Evolutionary conservation across 2,888 invertebrate species (phyloP).

Genomic region (Lathronympha strigana): DNA sequence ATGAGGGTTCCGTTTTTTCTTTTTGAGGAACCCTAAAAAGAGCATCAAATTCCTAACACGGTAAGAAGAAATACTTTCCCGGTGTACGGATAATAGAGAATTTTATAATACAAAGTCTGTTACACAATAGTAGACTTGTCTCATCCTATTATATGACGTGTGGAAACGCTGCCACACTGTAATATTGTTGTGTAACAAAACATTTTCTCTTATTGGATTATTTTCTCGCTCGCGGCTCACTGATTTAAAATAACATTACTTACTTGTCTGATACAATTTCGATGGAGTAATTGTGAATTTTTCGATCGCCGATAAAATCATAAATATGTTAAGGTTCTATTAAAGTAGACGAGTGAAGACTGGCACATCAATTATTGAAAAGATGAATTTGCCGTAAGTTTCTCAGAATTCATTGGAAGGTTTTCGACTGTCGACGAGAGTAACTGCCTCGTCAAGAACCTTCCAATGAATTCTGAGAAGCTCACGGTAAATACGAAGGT

Average conservation of each 20-base stretch:
- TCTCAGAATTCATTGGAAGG: no score
- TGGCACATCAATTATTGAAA: no score
- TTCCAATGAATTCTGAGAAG: no score
- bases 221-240: conserved; percentile 12
- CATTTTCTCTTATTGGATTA: conserved; percentile 43
- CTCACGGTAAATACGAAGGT: no score
- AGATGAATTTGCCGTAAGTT: no score
- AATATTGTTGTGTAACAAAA: conserved; percentile 19
- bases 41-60: neutral
- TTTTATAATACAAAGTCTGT: neutral
- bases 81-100: neutral
- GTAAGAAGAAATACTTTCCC: neutral
- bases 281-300: neutral
- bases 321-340: no score
- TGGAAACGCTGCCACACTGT: conserved; percentile 1
- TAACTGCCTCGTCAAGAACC: no score
- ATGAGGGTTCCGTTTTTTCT: no score
- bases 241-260: conserved; percentile 2
- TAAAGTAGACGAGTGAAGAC: no score
- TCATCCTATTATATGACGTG: conserved; percentile 38
- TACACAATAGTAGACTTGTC: conserved; percentile 41
- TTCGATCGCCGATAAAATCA: no score
- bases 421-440: no score
- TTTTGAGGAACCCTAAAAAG: neutral
- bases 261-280: neutral